phyloP scores from a whole-genome alignment of 2,888 invertebrate genomes.

The Ophion ellenae region DNA sequence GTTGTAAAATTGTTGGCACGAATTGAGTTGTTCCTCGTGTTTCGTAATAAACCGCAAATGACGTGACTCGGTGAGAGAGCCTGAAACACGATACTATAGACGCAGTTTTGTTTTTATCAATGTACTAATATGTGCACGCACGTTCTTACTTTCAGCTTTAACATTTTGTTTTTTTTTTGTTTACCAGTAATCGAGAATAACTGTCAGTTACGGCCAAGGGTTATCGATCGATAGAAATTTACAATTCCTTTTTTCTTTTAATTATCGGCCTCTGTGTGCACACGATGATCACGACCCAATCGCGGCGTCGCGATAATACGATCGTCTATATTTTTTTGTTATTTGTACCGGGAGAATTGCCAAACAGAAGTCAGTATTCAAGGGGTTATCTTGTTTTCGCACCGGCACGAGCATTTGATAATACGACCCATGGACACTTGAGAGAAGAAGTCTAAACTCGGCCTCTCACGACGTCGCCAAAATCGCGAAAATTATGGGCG shows the following conservation, averaged over 20 bases:
- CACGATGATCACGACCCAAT: constrained; percentile 2
- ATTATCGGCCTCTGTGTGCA: constrained; percentile 18
- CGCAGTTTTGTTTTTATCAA: not conserved
- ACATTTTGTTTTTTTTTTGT: constrained; percentile 42
- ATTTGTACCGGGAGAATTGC: not conserved
- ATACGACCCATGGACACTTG: not conserved
- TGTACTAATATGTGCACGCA: not conserved
- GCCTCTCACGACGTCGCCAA: too few species aligned
- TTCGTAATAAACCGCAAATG: constrained; percentile 19
- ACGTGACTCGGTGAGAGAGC: constrained; percentile 15
- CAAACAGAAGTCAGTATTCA: constrained; percentile 18
- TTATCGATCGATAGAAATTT: constrained; percentile 17
- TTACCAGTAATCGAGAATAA: constrained; percentile 26
- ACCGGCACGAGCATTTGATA: constrained; percentile 6
- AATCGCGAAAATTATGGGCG: too few species aligned
- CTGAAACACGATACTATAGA: constrained; percentile 38
- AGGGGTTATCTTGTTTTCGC: not conserved
- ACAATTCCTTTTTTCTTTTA: constrained; percentile 9
- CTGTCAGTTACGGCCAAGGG: constrained; percentile 22
- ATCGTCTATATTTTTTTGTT: not conserved
- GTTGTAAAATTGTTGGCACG: constrained; percentile 18
- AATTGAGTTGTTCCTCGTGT: constrained; percentile 22
- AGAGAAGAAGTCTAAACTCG: too few species aligned
- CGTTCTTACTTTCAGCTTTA: constrained; percentile 54
- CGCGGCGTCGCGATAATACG: not conserved